These are phyloP conservation scores for Ispidina lecontei DNA, from an alignment of 2,797 vertebrate genomes.

Conservation along the genomic window DNA sequence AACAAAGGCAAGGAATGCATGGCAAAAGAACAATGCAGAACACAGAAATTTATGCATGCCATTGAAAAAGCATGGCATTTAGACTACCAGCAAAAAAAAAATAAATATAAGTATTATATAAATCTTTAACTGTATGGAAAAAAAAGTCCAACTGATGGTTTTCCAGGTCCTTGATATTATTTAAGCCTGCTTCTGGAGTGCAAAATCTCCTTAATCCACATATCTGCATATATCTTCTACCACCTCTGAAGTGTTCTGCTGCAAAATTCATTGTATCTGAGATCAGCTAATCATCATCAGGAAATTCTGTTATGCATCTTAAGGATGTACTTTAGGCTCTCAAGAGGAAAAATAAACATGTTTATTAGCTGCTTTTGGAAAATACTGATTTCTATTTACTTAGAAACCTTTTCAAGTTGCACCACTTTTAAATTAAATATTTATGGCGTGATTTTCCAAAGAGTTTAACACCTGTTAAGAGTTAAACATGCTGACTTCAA, in stretches of 20 bases:
- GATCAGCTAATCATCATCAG: constrained; percentile 60
- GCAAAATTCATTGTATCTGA: constrained; percentile 37
- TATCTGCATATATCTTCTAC: background rate
- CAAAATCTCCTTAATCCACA: constrained; percentile 2
- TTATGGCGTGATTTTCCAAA: constrained; percentile 56
- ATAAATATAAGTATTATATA: constrained; percentile 44
- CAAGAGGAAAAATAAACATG: constrained; percentile 67
- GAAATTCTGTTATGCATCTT: constrained; percentile 58
- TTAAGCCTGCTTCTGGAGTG: constrained; percentile 36
- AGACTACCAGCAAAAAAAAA: background rate
- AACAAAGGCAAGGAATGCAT: constrained; percentile 30
- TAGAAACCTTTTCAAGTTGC: constrained; percentile 66
- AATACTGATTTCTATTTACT: constrained; percentile 70
- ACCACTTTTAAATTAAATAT: constrained; percentile 69
- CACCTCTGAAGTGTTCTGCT: constrained; percentile 37
- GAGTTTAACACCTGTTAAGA: constrained; percentile 57
- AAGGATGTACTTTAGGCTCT: constrained; percentile 57
- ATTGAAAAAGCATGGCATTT: constrained; percentile 56
- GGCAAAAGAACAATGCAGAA: constrained; percentile 43
- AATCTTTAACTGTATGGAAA: constrained; percentile 43
- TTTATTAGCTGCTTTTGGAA: constrained; percentile 72
- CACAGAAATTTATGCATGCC: constrained; percentile 64
- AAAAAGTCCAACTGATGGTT: constrained; percentile 15
- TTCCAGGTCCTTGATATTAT: constrained; percentile 47
- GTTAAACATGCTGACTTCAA: background rate